Evolutionary conservation across 1,140 invertebrate species (phyloP), one percentile per base, ranked within the genome.

Genomic region (Acromyrmex heyeri): DNA sequence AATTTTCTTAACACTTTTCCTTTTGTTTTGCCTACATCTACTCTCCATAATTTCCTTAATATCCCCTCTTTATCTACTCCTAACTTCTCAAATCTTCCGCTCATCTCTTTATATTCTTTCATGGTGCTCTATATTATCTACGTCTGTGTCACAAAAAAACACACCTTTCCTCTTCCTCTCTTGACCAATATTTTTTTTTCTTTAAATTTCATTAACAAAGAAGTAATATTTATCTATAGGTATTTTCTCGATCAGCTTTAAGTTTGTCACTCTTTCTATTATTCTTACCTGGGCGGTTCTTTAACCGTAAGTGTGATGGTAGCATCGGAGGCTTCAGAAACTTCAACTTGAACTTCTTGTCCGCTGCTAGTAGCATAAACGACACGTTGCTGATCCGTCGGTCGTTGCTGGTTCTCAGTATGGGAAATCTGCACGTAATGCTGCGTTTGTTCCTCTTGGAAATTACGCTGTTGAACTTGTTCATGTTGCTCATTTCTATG

Each of bases 251-350:
- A 55, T 55, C 8, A 8, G n/a, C 5, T 53, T 12, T 12, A 55
- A 38, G 1, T 69, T 0, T 44, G 14, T 14, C 16, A 7, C 14
- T 59, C 6, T 8, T 38, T 30, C 10, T 6, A 81, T 0, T 24
- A 16, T 61, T 85, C 85, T 89, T 90, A 95, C 94, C 94, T 94
- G 1, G 93, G 79, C 18, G 91, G 90, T 44, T 95, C 94, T 21
- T 95, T 94, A 1, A 93, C 88, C 2, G 91, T 50, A 0, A 95
- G 67, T 2, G 91, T 87, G 30, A 93, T 92, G 0, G 91, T 85
- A 7, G 88, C 44, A 50, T 93, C 93, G 0, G 85, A 62, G 7
- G 65, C n/a, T 7, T 94, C 91, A 0, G 87, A 27, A 0, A 85
- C 87, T 12, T 94, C 92, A 6, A 94, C 87, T 6, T 90, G 91